A percentile compares a stretch with the other conserved stretches of the same genome.
These are phyloP conservation scores for Fratercula arctica DNA, from an alignment of 2,797 vertebrate species.

Conservation along the genomic window DNA sequence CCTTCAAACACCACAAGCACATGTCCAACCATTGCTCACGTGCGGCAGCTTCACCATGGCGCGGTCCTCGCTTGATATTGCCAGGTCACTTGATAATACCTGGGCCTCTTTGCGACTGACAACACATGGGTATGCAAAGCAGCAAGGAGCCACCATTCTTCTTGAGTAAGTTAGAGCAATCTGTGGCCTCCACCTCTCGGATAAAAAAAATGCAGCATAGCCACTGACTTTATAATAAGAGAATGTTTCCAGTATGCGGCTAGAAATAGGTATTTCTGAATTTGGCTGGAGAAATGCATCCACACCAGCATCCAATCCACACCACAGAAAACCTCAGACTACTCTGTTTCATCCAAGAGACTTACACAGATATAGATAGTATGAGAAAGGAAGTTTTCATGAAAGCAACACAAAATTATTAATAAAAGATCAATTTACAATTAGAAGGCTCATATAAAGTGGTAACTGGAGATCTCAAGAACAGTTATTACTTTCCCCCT, in stretches of 20 bases:
- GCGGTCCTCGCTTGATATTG: neutral
- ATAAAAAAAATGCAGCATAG: neutral
- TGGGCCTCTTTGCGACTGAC: neutral
- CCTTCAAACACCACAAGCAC: neutral
- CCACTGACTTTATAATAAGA: neutral
- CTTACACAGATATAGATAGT: neutral
- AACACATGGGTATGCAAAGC: neutral
- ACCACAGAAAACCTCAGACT: neutral
- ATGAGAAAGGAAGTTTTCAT: neutral
- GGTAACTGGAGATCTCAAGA: neutral
- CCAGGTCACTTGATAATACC: neutral
- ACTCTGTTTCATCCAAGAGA: neutral
- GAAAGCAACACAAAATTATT: neutral
- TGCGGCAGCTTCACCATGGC: fast-evolving
- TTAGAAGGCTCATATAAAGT: neutral
- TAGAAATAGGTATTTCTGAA: neutral
- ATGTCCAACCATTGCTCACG: fast-evolving
- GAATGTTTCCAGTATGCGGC: neutral
- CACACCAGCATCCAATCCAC: neutral
- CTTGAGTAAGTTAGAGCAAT: neutral
- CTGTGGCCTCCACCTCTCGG: neutral
- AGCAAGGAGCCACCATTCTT: neutral
- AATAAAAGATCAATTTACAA: neutral
- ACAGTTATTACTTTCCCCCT: neutral
- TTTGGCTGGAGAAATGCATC: neutral